Conservation (phyloP, 1,140 invertebrate genomes). For the Hyphantria cunea region DNA sequence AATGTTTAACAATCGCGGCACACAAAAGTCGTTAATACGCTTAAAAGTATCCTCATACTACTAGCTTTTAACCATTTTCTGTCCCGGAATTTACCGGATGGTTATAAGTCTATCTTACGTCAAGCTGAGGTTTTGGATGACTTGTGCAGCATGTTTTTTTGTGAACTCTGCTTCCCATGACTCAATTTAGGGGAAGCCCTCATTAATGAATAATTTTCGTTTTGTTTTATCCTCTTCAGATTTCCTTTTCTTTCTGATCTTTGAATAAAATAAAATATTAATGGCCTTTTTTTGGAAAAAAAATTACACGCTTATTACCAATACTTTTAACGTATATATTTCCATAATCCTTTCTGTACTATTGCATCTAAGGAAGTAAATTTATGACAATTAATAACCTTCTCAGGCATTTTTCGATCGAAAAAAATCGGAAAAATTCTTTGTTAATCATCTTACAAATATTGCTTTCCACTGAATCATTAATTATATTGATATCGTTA, state of each 20-base stretch:
- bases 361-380: no score
- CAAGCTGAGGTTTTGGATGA: not conserved
- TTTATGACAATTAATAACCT: no score
- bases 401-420: no score
- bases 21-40: not conserved
- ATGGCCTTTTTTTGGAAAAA: no score
- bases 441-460: no score
- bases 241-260: not conserved
- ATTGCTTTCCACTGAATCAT: no score
- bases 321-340: not conserved
- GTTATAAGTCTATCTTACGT: not conserved
- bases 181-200: slow-evolving; percentile 1
- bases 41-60: not conserved
- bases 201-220: not conserved
- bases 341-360: no score
- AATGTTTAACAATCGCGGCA: not conserved
- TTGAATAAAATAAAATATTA: not conserved
- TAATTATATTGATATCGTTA: no score
- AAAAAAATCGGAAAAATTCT: no score
- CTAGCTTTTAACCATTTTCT: not conserved
- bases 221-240: not conserved
- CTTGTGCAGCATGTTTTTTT: slow-evolving; percentile 18
- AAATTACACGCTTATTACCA: no score
- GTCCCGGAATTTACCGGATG: not conserved
- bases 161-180: not conserved